Base-by-base conservation (phyloP, 2,797 vertebrate genomes). In the Alosa sapidissima region DNA sequence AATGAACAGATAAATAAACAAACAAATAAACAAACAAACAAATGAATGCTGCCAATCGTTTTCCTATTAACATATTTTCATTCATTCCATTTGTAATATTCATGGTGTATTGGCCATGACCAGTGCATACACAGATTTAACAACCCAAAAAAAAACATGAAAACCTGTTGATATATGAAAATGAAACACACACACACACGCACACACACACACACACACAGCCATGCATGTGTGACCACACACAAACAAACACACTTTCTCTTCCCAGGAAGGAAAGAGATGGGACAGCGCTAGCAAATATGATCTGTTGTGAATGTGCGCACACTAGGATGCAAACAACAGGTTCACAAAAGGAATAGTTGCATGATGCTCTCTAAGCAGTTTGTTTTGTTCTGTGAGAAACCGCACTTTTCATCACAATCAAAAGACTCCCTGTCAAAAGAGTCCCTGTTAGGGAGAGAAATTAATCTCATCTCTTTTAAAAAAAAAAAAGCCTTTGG, bases 181-280 rank as follows among this genome's bases (percentile, higher is more conserved):
- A 72, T 7, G 9, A 51, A 14, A n/a, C 81, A 51, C 51, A 52
- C n/a, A 24, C 49, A 33, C 28, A 82, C 81, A 81, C 81, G 49
- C 24, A 51, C 81, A 81, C 81, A 81, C 81, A 81, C 81, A 16
- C 62, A 28, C 62, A 65, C 62, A 28, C 9, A 28, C 21, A 72
- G 33, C 8, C 62, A 65, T 33, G 1, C 1, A 33, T 13, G 28
- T 28, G 8, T 65, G 62, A 65, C n/a, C 62, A 72, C 65, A 72
- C 33, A 72, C 65, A 72, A 5, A 16, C 65, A 72, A 36, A 62
- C 9, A 51, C 49, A 51, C 21, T 21, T 72, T 36, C 36, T 9
- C 72, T 14, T 16, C 3, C 13, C 54, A 55, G 16, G 16, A 55
- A 55, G 21, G 60, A 65, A n/a, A 65, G 60, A 28, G 24, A 10